These are phyloP conservation scores for Sesamia inferens DNA, from an alignment of 2,888 invertebrate genomes.

Conservation along the genomic window DNA sequence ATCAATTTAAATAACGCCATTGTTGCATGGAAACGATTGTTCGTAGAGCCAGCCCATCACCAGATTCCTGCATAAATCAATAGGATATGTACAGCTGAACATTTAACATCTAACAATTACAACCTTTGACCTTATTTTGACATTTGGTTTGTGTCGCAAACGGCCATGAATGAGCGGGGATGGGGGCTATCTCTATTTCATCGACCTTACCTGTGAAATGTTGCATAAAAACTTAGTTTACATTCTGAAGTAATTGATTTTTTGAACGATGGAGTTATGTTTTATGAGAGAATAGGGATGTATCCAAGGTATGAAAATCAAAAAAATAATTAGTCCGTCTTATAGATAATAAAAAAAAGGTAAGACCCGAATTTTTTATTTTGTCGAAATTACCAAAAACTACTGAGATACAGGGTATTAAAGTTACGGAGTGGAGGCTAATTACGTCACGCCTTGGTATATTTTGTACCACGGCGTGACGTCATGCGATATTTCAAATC, in stretches of 20 bases:
- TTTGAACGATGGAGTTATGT: neutral
- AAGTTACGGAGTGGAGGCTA: too few relatives aligned
- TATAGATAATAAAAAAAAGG: too few relatives aligned
- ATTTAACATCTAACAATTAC: constrained; percentile 80
- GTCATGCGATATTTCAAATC: too few relatives aligned
- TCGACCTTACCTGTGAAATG: constrained; percentile 61
- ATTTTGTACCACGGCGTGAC: too few relatives aligned
- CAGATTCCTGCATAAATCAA: constrained; percentile 85
- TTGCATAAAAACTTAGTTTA: constrained; percentile 53
- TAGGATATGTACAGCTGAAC: constrained; percentile 56
- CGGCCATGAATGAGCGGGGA: constrained; percentile 79
- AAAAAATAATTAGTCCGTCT: too few relatives aligned
- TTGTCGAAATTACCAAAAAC: too few relatives aligned
- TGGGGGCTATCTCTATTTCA: constrained; percentile 72
- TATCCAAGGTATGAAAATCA: too few relatives aligned
- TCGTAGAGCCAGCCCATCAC: constrained; percentile 72
- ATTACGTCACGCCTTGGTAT: too few relatives aligned
- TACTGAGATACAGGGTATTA: too few relatives aligned
- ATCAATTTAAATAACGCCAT: constrained; percentile 51
- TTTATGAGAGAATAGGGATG: neutral
- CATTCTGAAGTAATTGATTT: constrained; percentile 11
- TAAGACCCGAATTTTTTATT: too few relatives aligned
- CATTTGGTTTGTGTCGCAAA: constrained; percentile 87
- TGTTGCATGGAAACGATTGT: constrained; percentile 59
- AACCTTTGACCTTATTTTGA: constrained; percentile 89